Evolutionary conservation across 2,888 invertebrate species (phyloP).

Genomic region (Lepidochrysops patricia): DNA sequence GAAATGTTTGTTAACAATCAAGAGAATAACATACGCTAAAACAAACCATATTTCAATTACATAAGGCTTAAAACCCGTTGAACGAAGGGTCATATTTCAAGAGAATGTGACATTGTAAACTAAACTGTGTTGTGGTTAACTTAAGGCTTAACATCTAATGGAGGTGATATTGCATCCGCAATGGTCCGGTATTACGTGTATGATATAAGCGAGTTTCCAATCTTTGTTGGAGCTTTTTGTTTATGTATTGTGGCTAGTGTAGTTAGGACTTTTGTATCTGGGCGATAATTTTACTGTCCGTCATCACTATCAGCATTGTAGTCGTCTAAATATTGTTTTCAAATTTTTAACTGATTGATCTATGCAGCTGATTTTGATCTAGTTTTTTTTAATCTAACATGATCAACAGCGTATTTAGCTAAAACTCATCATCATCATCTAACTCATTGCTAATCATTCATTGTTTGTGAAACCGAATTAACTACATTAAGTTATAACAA

Average conservation of each 20-base stretch:
- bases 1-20: constrained; percentile 22
- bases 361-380: too few species aligned
- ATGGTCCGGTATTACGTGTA: not conserved
- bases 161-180: not conserved
- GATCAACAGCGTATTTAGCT: too few species aligned
- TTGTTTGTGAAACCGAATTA: too few species aligned
- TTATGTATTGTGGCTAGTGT: not conserved
- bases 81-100: not conserved
- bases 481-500: too few species aligned
- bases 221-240: not conserved
- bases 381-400: too few species aligned
- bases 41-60: not conserved
- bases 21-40: not conserved
- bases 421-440: too few species aligned
- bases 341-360: too few species aligned
- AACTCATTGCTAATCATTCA: too few species aligned
- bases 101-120: not conserved
- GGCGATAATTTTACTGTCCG: too few species aligned
- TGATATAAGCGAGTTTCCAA: not conserved
- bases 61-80: not conserved
- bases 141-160: not conserved
- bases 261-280: not conserved
- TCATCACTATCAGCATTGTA: too few species aligned
- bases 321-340: too few species aligned
- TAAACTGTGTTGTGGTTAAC: not conserved